Percentiles rank a stretch among this genome's conserved stretches.
Conservation (phyloP, 35 echinoderm and acorn worm genomes). For the Lytechinus variegatus region DNA sequence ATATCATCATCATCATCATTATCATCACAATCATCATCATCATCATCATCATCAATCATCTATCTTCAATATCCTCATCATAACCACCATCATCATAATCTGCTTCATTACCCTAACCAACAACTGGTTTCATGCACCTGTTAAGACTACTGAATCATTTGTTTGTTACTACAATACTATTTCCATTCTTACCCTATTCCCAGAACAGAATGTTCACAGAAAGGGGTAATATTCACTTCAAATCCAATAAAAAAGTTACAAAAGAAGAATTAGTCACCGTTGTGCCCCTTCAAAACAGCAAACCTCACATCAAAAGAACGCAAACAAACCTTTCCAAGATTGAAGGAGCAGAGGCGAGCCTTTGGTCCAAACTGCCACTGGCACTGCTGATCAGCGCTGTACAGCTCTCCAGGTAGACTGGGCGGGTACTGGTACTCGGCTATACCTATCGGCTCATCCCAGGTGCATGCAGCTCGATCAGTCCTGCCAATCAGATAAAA, state of each 20-base stretch:
- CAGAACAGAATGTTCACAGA: too few relatives aligned
- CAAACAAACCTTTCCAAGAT: slow-evolving; percentile 93
- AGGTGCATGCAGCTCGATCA: slow-evolving; percentile 72
- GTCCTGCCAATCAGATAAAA: slow-evolving; percentile 55
- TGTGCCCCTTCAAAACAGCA: not conserved
- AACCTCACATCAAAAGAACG: not conserved
- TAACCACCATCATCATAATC: not conserved
- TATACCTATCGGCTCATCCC: slow-evolving; percentile 70
- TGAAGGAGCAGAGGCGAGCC: slow-evolving; percentile 93
- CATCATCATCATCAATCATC: too few relatives aligned
- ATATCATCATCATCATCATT: too few relatives aligned
- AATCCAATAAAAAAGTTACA: not conserved
- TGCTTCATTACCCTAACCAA: not conserved
- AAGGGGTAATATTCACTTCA: too few relatives aligned
- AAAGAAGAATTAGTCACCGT: not conserved
- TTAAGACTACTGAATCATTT: not conserved
- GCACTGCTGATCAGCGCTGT: slow-evolving; percentile 93
- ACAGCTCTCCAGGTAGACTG: slow-evolving; percentile 89
- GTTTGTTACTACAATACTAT: too few relatives aligned
- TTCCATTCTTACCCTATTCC: too few relatives aligned
- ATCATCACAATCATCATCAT: not conserved
- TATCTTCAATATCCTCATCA: too few relatives aligned
- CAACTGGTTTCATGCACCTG: not conserved
- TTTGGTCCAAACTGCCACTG: slow-evolving; percentile 95
- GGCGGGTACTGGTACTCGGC: slow-evolving; percentile 80